Conservation (phyloP, 2,113 vertebrate genomes). For the Pitta sordida region DNA sequence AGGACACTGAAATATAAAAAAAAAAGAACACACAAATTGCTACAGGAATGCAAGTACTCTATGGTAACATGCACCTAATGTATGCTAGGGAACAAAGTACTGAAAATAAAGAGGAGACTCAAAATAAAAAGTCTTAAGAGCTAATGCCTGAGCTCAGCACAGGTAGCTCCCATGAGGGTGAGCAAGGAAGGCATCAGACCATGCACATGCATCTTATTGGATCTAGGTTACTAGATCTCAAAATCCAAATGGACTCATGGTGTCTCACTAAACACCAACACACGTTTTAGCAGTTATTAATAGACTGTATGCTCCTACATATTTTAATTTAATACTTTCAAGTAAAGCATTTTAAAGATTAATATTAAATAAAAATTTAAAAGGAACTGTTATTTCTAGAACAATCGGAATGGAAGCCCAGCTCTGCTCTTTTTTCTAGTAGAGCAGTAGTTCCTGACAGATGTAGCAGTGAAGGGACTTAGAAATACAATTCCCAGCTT, state of each 20-base stretch:
- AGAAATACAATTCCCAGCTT: background rate
- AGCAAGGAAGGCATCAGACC: background rate
- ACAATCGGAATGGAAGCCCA: background rate
- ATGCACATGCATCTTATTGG: background rate
- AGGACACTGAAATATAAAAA: background rate
- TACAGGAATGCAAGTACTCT: background rate
- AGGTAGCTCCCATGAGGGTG: background rate
- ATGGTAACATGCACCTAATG: background rate
- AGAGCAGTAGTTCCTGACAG: background rate
- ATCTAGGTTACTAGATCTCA: background rate
- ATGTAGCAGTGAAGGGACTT: background rate
- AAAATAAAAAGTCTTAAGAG: background rate
- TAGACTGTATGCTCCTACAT: background rate
- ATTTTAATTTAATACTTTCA: background rate
- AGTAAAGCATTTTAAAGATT: background rate
- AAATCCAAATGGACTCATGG: background rate
- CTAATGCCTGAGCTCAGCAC: background rate
- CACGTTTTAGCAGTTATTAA: background rate
- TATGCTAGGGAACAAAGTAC: background rate
- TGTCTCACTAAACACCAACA: background rate
- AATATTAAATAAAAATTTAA: background rate
- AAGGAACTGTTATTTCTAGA: conserved; percentile 16
- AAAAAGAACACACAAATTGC: background rate
- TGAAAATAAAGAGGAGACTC: background rate
- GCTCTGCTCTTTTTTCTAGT: background rate